Evolutionary conservation across 2,888 invertebrate genomes (phyloP).

Genomic region (Diaphora mendica): DNA sequence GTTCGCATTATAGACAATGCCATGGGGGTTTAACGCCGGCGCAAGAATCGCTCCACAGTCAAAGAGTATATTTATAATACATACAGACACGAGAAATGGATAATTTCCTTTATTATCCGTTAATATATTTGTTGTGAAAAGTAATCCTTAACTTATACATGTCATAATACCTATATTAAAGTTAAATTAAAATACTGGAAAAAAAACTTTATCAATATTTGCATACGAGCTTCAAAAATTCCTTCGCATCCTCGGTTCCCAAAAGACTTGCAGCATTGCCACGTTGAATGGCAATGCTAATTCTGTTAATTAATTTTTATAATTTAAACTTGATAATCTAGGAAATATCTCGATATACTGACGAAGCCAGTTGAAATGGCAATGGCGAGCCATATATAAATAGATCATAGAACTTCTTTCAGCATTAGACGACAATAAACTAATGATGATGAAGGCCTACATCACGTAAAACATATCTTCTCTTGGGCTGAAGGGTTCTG

Average conservation of each 20-base stretch:
- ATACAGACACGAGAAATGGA: background rate
- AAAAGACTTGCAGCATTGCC: too few species aligned
- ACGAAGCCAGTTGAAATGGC: background rate
- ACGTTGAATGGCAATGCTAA: too few species aligned
- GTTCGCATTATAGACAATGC: slow-evolving; percentile 44
- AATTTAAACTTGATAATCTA: background rate
- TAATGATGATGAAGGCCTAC: background rate
- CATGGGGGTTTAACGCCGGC: slow-evolving; percentile 49
- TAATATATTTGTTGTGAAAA: background rate
- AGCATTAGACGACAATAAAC: too few species aligned
- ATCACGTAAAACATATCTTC: background rate
- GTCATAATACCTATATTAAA: too few species aligned
- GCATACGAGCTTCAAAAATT: too few species aligned
- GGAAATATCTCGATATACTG: too few species aligned
- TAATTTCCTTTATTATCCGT: background rate
- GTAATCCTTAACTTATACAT: too few species aligned
- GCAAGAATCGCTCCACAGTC: slow-evolving; percentile 45
- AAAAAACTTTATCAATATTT: too few species aligned
- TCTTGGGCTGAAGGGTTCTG: background rate
- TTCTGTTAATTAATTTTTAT: background rate
- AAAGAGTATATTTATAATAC: slow-evolving; percentile 23
- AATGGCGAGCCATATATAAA: too few species aligned
- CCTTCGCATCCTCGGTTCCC: too few species aligned
- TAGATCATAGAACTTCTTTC: too few species aligned
- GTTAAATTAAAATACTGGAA: too few species aligned